Conservation (phyloP, 2,888 invertebrate species). For the Monochamus alternatus region DNA sequence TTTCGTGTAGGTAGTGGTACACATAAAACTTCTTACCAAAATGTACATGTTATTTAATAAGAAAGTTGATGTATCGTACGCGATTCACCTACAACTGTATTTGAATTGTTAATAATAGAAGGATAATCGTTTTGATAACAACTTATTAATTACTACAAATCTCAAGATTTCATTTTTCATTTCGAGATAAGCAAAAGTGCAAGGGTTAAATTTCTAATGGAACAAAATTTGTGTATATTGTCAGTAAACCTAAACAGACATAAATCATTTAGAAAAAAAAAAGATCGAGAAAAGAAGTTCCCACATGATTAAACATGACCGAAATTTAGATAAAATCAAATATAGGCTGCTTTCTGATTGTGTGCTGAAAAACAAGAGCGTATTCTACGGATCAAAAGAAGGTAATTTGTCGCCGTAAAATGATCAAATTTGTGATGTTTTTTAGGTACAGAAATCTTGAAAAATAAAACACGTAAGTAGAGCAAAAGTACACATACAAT, state of each 20-base stretch:
- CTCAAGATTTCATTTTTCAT: background rate
- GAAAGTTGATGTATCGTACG: constrained; percentile 15
- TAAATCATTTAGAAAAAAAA: background rate
- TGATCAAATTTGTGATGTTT: no score
- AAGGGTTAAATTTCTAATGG: background rate
- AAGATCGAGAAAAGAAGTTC: no score
- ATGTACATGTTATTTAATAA: constrained; percentile 1
- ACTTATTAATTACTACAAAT: background rate
- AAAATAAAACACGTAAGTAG: no score
- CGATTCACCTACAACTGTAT: background rate
- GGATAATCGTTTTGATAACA: background rate
- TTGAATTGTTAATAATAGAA: background rate
- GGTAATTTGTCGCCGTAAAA: no score
- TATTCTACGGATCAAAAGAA: no score
- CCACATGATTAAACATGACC: no score
- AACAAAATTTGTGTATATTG: background rate
- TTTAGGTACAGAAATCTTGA: no score
- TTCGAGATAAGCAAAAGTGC: background rate
- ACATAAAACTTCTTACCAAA: background rate
- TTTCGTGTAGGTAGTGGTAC: background rate
- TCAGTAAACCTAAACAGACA: background rate
- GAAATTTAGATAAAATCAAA: no score
- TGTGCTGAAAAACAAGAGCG: no score
- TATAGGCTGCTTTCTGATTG: no score
- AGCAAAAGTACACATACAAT: no score